A percentile compares a stretch with the other conserved stretches of the same genome.
These are phyloP conservation scores for Sapajus apella DNA, from an alignment of 2,113 vertebrate genomes.

Conservation along the genomic window DNA sequence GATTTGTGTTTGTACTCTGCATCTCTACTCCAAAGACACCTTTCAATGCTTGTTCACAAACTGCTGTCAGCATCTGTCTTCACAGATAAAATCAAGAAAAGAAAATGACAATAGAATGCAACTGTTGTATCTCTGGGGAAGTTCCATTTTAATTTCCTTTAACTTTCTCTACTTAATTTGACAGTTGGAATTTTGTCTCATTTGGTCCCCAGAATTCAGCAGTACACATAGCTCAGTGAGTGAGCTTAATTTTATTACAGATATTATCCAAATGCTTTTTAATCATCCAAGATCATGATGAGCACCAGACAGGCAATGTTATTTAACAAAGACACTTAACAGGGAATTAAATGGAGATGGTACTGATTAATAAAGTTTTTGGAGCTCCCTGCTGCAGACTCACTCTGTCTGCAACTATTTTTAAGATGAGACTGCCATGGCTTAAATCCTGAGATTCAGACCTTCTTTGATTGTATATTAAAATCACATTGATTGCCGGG, in stretches of 20 bases:
- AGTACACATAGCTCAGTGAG: not conserved
- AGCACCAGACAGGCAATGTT: slow-evolving; percentile 53
- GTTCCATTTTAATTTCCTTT: slow-evolving; percentile 42
- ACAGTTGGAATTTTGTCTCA: slow-evolving; percentile 62
- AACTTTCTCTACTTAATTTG: slow-evolving; percentile 65
- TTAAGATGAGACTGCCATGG: not conserved
- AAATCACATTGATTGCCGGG: not conserved
- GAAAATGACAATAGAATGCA: not conserved
- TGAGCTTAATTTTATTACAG: slow-evolving; percentile 63
- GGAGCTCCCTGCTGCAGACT: not conserved
- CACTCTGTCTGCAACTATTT: not conserved
- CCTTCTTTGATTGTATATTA: not conserved
- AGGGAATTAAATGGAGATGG: slow-evolving; percentile 48
- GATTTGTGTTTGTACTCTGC: not conserved
- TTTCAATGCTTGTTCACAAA: not conserved
- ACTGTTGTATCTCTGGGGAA: slow-evolving; percentile 13
- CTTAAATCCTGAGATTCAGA: not conserved
- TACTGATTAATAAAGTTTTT: slow-evolving; percentile 48
- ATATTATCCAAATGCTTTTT: slow-evolving; percentile 71
- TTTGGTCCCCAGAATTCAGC: not conserved
- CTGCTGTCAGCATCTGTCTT: slow-evolving; percentile 37
- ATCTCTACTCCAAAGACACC: not conserved
- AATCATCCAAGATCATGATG: slow-evolving; percentile 52
- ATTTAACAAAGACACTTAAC: slow-evolving; percentile 67
- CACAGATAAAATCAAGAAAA: slow-evolving; percentile 21